These are phyloP conservation scores for Pangasianodon gigas DNA, from an alignment of 2,113 vertebrate genomes.

Conservation along the genomic window DNA sequence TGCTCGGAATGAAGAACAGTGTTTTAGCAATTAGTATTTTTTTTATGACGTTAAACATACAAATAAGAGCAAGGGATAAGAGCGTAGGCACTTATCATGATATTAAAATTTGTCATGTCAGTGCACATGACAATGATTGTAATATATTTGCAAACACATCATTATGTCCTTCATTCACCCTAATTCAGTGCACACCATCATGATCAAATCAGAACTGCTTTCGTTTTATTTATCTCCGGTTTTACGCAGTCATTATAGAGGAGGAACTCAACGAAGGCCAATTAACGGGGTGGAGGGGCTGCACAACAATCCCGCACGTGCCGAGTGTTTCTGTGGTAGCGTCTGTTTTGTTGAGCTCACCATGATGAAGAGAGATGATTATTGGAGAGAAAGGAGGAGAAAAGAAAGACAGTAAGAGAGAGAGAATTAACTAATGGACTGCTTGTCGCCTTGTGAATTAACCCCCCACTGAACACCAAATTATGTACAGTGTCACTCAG, in stretches of 20 bases:
- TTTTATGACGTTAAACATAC: neutral
- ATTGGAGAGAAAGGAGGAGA: slow-evolving; percentile 11
- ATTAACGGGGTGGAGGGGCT: slow-evolving; percentile 42
- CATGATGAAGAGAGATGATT: slow-evolving; percentile 43
- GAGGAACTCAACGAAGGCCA: slow-evolving; percentile 23
- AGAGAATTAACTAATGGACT: slow-evolving; percentile 40
- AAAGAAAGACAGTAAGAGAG: neutral
- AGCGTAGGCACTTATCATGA: neutral
- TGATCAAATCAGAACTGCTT: slow-evolving; percentile 31
- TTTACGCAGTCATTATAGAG: slow-evolving; percentile 27
- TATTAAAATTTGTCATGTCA: neutral
- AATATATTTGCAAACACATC: slow-evolving; percentile 43
- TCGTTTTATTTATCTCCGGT: neutral
- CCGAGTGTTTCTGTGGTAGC: neutral
- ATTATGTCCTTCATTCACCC: slow-evolving; percentile 33
- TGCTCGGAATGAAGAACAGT: neutral
- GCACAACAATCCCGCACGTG: neutral
- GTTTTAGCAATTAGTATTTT: neutral
- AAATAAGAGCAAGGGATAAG: neutral
- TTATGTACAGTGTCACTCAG: slow-evolving; percentile 38
- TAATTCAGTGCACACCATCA: neutral
- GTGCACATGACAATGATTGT: neutral
- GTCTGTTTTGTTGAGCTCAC: slow-evolving; percentile 40
- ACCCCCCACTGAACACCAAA: slow-evolving; percentile 42
- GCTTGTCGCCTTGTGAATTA: slow-evolving; percentile 46